Conservation (phyloP, 2,797 vertebrate species). For the Fringilla coelebs region DNA sequence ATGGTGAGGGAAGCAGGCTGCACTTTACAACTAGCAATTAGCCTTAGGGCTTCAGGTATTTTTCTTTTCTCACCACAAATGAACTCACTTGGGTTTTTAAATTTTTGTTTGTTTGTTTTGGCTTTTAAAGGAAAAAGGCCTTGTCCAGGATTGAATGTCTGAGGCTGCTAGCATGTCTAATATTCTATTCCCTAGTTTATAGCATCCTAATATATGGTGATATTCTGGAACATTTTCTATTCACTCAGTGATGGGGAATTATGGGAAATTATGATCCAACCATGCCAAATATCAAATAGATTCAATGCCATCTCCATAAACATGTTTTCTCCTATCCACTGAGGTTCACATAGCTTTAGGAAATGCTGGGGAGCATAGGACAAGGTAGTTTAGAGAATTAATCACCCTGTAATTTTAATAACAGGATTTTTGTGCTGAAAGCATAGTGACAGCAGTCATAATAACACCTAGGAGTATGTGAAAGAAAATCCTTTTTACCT, state of each 20-base stretch:
- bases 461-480: not conserved
- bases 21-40: slow-evolving; percentile 39
- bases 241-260: not conserved
- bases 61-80: slow-evolving; percentile 1
- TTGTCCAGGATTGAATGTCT: not conserved
- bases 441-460: not conserved
- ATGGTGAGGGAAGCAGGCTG: not conserved
- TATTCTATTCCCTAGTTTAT: not conserved
- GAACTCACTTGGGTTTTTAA: not conserved
- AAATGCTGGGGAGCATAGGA: not conserved
- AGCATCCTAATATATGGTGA: not conserved
- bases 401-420: not conserved
- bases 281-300: not conserved
- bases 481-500: not conserved
- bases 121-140: not conserved
- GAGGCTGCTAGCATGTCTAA: not conserved
- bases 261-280: not conserved
- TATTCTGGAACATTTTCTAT: not conserved
- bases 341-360: not conserved
- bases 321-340: not conserved
- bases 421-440: not conserved
- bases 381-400: not conserved
- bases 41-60: slow-evolving; percentile 17
- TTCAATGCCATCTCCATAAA: not conserved
- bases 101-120: not conserved